phyloP scores from a whole-genome alignment of 2,888 invertebrate species.

The Oscheius myriophilus region DNA sequence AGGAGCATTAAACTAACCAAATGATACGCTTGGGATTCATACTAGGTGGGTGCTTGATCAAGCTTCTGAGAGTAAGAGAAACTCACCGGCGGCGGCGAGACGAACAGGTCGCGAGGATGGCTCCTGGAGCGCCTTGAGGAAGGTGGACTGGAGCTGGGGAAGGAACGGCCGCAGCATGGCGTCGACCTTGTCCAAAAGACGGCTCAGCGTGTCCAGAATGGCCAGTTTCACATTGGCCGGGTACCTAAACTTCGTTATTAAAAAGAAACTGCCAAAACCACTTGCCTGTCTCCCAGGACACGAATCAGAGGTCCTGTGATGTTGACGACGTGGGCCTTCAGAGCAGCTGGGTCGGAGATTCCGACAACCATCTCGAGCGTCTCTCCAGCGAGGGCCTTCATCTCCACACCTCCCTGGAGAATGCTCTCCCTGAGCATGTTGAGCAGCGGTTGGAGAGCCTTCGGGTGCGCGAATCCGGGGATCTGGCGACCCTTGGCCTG shows the following conservation, averaged over 20 bases:
- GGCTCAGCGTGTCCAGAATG: constrained; percentile 90
- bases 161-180: constrained; percentile 94
- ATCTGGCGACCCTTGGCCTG: constrained; percentile 46
- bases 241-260: constrained; percentile 74
- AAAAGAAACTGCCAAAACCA: not conserved
- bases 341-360: constrained; percentile 46
- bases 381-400: constrained; percentile 93
- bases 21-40: too few species aligned
- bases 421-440: constrained; percentile 96
- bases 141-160: constrained; percentile 97
- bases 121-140: constrained; percentile 92
- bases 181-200: constrained; percentile 91
- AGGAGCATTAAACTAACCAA: too few species aligned
- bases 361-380: constrained; percentile 85
- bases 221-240: constrained; percentile 93
- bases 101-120: constrained; percentile 72
- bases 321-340: constrained; percentile 85
- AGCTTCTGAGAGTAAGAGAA: not conserved
- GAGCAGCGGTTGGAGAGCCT: constrained; percentile 89
- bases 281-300: constrained; percentile 82
- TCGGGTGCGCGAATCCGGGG: constrained; percentile 61
- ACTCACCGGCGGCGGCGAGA: constrained; percentile 46
- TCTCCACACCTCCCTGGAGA: constrained; percentile 84
- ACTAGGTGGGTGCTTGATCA: too few species aligned
- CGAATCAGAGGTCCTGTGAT: constrained; percentile 97